phyloP scores from a whole-genome alignment of 1,140 invertebrate species.

The Drosophila kanapiae region DNA sequence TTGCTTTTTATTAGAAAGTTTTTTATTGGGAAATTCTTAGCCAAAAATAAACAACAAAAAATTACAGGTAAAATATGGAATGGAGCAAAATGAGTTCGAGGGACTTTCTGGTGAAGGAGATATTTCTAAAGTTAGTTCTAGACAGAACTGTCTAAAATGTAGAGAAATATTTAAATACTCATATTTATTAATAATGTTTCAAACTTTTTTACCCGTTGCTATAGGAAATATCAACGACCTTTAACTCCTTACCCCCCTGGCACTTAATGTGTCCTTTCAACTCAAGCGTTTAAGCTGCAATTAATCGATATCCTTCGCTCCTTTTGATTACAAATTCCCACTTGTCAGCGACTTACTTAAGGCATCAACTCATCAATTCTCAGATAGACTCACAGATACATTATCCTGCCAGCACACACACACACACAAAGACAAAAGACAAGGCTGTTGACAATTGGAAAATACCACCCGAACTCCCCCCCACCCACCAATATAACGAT shows the following conservation, averaged over 20 bases:
- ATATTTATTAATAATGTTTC: no score
- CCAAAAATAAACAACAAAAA: background rate
- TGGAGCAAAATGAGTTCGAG: background rate
- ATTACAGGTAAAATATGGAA: background rate
- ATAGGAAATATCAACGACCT: background rate
- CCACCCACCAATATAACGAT: background rate
- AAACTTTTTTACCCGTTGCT: background rate
- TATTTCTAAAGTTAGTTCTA: background rate
- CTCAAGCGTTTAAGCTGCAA: conserved; percentile 29
- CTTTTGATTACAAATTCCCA: conserved; percentile 40
- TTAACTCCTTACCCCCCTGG: background rate
- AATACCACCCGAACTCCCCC: conserved; percentile 17
- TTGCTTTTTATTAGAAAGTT: conserved; percentile 29
- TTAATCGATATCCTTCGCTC: conserved; percentile 34
- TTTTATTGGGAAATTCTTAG: conserved; percentile 2
- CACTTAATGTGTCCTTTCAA: conserved; percentile 5
- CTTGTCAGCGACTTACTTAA: conserved; percentile 47
- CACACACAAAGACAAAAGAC: conserved; percentile 10
- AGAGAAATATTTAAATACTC: no score
- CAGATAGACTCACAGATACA: conserved; percentile 47
- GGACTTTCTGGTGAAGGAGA: background rate
- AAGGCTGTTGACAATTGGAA: conserved; percentile 61
- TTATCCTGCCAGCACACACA: conserved; percentile 38
- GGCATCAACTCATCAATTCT: conserved; percentile 48
- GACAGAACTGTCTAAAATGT: no score